phyloP scores from a whole-genome alignment of 2,113 vertebrate genomes.

The Agapornis roseicollis region DNA sequence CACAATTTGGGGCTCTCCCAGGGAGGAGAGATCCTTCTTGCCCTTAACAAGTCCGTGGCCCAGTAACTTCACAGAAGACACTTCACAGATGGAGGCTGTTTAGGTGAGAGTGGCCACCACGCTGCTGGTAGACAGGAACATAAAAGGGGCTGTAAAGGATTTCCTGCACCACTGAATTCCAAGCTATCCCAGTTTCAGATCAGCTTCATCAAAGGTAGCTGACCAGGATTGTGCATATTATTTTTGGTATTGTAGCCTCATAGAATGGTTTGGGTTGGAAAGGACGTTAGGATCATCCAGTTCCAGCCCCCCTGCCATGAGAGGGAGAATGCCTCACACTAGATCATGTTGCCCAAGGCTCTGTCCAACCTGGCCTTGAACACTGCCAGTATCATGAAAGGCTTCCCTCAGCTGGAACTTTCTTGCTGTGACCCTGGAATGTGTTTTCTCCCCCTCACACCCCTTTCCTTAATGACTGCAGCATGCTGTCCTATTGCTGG shows the following conservation, averaged over 20 bases:
- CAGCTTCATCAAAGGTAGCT: not conserved
- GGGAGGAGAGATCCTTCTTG: not conserved
- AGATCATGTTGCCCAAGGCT: not conserved
- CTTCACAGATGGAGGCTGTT: not conserved
- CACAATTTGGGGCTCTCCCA: not conserved
- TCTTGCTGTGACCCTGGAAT: not conserved
- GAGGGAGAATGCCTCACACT: not conserved
- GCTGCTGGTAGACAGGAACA: rapidly evolving
- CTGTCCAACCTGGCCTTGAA: not conserved
- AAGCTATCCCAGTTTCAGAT: not conserved
- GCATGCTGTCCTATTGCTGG: not conserved
- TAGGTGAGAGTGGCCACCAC: not conserved
- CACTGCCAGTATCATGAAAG: not conserved
- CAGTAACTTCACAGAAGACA: not conserved
- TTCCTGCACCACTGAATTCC: not conserved
- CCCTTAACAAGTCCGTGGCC: not conserved
- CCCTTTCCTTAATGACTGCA: not conserved
- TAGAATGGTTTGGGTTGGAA: not conserved
- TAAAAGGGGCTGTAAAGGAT: not conserved
- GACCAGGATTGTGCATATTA: not conserved
- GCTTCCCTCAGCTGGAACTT: not conserved
- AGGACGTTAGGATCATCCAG: not conserved
- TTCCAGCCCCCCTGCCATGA: not conserved
- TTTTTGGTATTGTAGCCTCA: not conserved
- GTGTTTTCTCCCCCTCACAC: not conserved